phyloP scores from a whole-genome alignment of 2,888 invertebrate species.

The Pyrochroa serraticornis region DNA sequence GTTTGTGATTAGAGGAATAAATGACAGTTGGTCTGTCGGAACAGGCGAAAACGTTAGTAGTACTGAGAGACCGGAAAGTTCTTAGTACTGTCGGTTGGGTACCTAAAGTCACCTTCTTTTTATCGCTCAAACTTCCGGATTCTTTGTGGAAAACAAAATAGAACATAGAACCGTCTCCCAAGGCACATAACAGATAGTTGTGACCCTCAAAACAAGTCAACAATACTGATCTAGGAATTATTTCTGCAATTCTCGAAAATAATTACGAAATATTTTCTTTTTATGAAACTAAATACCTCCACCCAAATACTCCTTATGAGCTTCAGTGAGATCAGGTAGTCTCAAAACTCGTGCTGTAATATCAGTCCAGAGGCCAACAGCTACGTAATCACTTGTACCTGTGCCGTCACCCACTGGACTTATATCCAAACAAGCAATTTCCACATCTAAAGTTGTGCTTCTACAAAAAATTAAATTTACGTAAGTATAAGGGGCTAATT shows the following conservation, averaged over 20 bases:
- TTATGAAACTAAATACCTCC: conserved; percentile 65
- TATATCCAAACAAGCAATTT: conserved; percentile 95
- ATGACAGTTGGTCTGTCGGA: conserved; percentile 98
- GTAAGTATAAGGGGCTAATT: neutral
- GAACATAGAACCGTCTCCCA: conserved; percentile 97
- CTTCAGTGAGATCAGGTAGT: conserved; percentile 78
- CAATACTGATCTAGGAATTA: conserved; percentile 93
- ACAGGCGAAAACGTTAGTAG: conserved; percentile 98
- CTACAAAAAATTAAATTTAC: conserved; percentile 52
- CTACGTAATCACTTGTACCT: conserved; percentile 74
- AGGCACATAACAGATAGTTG: conserved; percentile 86
- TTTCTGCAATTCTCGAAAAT: conserved; percentile 68
- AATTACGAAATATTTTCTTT: neutral
- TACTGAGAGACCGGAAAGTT: conserved; percentile 87
- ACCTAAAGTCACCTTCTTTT: conserved; percentile 95
- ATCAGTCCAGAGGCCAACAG: conserved; percentile 97
- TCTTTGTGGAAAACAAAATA: conserved; percentile 87
- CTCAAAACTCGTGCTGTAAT: conserved; percentile 88
- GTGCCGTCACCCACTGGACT: conserved; percentile 74
- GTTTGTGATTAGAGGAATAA: conserved; percentile 97
- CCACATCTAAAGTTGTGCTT: conserved; percentile 82
- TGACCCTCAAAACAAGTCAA: conserved; percentile 94
- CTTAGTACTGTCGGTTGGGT: conserved; percentile 95
- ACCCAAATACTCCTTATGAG: conserved; percentile 86
- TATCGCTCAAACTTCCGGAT: conserved; percentile 79